Conservation (phyloP, 2,113 vertebrate genomes). For the Varanus salvator region DNA sequence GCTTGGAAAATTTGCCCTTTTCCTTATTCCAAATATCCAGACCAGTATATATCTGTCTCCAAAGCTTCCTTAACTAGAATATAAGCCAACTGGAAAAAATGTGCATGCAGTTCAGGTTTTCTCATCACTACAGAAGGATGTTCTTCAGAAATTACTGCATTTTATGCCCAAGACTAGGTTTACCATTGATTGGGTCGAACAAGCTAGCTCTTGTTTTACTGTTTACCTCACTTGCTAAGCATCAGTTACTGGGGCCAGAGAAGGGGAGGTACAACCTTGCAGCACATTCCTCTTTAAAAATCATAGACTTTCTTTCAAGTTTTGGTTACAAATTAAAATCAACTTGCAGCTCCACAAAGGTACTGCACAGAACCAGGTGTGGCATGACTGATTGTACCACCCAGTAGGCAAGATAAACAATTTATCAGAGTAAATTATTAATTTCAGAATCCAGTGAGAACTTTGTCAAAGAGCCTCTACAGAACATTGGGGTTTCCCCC, state of each 20-base stretch:
- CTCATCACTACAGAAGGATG: constrained; percentile 16
- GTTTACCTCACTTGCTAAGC: background rate
- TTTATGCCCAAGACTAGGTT: constrained; percentile 5
- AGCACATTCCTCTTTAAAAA: constrained; percentile 37
- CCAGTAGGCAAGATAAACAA: constrained; percentile 20
- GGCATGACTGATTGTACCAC: constrained; percentile 22
- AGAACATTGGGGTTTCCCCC: background rate
- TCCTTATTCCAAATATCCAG: constrained; percentile 23
- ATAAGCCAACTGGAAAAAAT: constrained; percentile 15
- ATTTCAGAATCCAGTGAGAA: constrained; percentile 29
- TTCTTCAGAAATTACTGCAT: background rate
- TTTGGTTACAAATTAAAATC: constrained; percentile 44
- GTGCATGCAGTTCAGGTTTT: background rate
- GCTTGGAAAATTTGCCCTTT: background rate
- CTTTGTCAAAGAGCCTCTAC: background rate
- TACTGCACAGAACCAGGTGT: background rate
- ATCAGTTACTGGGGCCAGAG: background rate
- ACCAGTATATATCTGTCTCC: background rate
- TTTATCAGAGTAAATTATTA: constrained; percentile 13
- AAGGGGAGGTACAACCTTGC: background rate
- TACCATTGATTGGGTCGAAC: constrained; percentile 22
- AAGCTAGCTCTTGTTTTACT: constrained; percentile 32
- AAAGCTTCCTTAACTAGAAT: background rate
- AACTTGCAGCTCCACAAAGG: constrained; percentile 14
- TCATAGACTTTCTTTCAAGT: constrained; percentile 19